A percentile compares a stretch with the other conserved stretches of the same genome.
Conservation (phyloP, 2,797 vertebrate genomes). For the Tragopan temminckii region DNA sequence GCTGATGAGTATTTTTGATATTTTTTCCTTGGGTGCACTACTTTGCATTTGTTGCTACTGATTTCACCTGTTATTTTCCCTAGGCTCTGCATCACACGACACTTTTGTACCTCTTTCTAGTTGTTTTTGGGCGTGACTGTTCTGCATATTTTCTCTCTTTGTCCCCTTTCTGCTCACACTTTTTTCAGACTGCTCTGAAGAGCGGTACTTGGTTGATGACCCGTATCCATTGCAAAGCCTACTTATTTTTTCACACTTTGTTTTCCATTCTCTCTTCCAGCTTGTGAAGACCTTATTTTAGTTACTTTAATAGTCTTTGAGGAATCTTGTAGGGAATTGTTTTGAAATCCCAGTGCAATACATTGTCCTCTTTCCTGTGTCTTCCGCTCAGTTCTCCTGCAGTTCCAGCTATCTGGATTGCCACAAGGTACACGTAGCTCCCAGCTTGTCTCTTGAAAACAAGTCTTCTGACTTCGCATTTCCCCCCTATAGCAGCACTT, state of each 20-base stretch:
- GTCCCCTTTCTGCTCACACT: neutral
- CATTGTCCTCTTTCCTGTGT: neutral
- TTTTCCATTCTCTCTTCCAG: neutral
- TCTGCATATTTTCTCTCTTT: neutral
- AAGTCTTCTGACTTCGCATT: neutral
- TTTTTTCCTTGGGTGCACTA: neutral
- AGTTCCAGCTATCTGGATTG: neutral
- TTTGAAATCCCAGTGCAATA: neutral
- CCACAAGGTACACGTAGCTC: neutral
- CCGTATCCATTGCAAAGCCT: neutral
- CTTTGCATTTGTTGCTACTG: neutral
- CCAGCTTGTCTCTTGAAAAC: neutral
- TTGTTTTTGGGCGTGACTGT: neutral
- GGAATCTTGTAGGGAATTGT: neutral
- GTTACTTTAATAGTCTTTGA: neutral
- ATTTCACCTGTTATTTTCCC: neutral
- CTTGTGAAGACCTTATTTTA: neutral
- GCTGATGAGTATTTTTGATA: neutral
- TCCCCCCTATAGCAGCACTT: neutral
- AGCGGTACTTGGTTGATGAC: neutral
- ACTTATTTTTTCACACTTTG: neutral
- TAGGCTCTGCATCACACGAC: neutral
- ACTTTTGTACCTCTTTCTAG: neutral
- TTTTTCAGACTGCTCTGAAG: neutral
- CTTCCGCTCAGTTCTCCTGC: neutral